These are phyloP conservation scores for Hipparchia semele DNA, from an alignment of 2,888 invertebrate genomes.

Conservation along the genomic window DNA sequence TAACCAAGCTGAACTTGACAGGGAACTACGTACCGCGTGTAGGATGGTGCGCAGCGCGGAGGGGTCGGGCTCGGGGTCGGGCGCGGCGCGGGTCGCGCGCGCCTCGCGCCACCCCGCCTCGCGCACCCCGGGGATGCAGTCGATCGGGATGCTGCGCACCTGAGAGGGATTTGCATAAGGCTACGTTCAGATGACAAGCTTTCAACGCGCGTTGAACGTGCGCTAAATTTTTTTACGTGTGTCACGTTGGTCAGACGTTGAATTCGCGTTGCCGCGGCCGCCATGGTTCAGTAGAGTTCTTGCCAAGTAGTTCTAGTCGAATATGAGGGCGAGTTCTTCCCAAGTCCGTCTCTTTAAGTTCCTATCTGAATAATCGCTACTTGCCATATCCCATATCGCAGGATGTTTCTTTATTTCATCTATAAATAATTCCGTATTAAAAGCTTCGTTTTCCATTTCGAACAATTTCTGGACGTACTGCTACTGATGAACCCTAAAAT, in stretches of 20 bases:
- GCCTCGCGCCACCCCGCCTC: constrained; percentile 93
- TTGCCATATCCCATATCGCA: too few species aligned
- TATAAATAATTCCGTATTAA: too few species aligned
- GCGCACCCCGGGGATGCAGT: constrained; percentile 92
- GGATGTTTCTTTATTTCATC: too few species aligned
- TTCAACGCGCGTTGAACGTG: constrained; percentile 28
- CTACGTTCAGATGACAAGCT: constrained; percentile 8
- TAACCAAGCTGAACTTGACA: too few species aligned
- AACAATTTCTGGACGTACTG: too few species aligned
- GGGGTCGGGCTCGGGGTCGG: constrained; percentile 88
- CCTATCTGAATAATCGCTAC: too few species aligned
- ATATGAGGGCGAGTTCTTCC: too few species aligned
- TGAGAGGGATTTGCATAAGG: background rate
- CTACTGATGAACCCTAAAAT: too few species aligned
- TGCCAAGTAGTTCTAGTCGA: constrained; percentile 1
- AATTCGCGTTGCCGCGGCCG: constrained; percentile 36
- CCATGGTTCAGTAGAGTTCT: constrained; percentile 21
- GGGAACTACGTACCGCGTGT: background rate
- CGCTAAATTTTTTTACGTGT: constrained; percentile 35
- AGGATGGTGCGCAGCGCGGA: constrained; percentile 77
- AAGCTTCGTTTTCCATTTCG: too few species aligned
- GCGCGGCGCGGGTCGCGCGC: constrained; percentile 76
- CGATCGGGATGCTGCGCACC: constrained; percentile 90
- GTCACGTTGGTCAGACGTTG: constrained; percentile 37
- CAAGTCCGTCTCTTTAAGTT: too few species aligned